Percentiles rank a stretch among this genome's conserved stretches.
phyloP scores from a whole-genome alignment of 2,113 vertebrate genomes.

The Chunga burmeisteri region DNA sequence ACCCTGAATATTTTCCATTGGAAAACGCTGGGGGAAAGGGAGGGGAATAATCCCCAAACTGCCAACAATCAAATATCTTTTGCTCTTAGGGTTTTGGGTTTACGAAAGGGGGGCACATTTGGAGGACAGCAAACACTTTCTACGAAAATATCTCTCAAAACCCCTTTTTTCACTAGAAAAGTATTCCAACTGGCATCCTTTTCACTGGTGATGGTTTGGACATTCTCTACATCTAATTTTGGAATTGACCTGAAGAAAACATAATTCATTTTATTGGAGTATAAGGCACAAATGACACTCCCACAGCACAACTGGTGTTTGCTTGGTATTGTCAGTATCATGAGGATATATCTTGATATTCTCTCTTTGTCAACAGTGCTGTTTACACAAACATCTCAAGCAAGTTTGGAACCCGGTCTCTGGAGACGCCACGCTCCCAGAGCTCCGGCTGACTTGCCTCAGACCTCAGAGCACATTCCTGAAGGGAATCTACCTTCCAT shows the following conservation, averaged over 20 bases:
- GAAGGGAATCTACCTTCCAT: neutral
- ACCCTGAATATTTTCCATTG: constrained; percentile 63
- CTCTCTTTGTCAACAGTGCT: neutral
- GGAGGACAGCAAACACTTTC: neutral
- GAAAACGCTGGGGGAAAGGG: constrained; percentile 30
- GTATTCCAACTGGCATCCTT: neutral
- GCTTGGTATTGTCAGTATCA: neutral
- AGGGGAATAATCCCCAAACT: constrained; percentile 28
- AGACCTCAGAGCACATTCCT: neutral
- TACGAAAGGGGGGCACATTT: neutral
- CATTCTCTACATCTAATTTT: neutral
- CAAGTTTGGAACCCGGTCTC: neutral
- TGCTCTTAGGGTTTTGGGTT: neutral
- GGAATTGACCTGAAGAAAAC: neutral
- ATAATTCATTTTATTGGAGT: neutral
- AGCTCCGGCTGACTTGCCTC: neutral
- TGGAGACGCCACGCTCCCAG: neutral
- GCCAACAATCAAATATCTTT: constrained; percentile 3
- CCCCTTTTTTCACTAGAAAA: neutral
- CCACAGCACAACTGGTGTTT: neutral
- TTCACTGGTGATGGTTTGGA: neutral
- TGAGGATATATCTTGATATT: neutral
- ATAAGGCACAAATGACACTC: neutral
- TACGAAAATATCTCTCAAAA: neutral
- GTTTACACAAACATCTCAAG: neutral